phyloP scores from a whole-genome alignment of 92 coral and sea anemone species.

The Phenganax stokvisi region DNA sequence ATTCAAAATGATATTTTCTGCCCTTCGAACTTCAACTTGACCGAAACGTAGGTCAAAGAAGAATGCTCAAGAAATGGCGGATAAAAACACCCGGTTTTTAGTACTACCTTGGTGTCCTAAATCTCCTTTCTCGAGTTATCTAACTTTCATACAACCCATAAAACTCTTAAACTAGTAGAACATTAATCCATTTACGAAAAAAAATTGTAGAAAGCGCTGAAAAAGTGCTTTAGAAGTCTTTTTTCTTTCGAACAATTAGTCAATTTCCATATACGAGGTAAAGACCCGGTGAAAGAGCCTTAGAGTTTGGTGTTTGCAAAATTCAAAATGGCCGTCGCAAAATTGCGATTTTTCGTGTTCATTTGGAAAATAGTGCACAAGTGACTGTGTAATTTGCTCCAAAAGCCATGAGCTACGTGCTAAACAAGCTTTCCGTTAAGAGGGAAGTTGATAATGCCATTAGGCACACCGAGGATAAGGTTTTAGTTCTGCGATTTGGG shows the following conservation, averaged over 20 bases:
- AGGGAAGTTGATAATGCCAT: conserved; percentile 88
- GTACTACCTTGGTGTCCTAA: background rate
- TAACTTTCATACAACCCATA: background rate
- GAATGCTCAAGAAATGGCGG: conserved; percentile 14
- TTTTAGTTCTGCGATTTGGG: conserved; percentile 89
- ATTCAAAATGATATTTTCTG: conserved; percentile 24
- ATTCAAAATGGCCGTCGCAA: conserved; percentile 20
- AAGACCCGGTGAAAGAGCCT: conserved; percentile 2
- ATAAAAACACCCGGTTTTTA: background rate
- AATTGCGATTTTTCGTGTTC: background rate
- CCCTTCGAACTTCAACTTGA: conserved; percentile 47
- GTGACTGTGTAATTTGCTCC: conserved; percentile 3
- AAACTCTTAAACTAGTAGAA: background rate
- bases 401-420: conserved; percentile 67
- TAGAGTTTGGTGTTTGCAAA: background rate
- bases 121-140: background rate
- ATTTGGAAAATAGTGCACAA: background rate
- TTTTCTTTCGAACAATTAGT: background rate
- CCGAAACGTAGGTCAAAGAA: conserved; percentile 37
- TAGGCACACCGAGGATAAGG: conserved; percentile 88
- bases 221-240: background rate
- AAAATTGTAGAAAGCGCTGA: background rate
- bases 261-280: background rate
- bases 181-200: background rate
- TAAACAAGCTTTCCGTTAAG: conserved; percentile 66